These are phyloP conservation scores for Tachyglossus aculeatus DNA, from an alignment of 2,797 vertebrate genomes.

Conservation along the genomic window DNA sequence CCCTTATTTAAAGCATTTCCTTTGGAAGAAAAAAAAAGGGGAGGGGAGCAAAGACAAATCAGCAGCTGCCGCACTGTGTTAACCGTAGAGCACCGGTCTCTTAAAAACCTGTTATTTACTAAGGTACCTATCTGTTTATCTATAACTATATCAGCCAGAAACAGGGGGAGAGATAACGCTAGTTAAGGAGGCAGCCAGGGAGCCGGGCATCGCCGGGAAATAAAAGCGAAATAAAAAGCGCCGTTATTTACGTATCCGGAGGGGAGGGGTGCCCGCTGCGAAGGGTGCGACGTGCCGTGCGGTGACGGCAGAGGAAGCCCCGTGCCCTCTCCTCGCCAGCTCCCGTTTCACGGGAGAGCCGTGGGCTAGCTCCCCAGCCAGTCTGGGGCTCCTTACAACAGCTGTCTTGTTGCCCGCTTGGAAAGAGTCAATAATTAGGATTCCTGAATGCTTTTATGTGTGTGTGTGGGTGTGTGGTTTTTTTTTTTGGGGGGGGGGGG, in stretches of 20 bases:
- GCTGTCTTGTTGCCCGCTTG: no score
- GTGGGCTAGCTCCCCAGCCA: no score
- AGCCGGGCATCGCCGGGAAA: slow-evolving; percentile 65
- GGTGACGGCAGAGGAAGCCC: no score
- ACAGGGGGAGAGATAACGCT: slow-evolving; percentile 61
- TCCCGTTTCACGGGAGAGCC: no score
- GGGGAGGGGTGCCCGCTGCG: no score
- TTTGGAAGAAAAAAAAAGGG: slow-evolving; percentile 66
- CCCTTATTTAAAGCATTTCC: slow-evolving; percentile 79
- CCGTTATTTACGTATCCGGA: slow-evolving; percentile 57
- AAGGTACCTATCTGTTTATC: slow-evolving; percentile 71
- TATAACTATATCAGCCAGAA: slow-evolving; percentile 65
- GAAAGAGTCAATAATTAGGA: no score
- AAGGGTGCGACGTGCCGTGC: no score
- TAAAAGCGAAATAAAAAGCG: slow-evolving; percentile 69
- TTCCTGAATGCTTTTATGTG: no score
- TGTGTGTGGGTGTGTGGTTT: no score
- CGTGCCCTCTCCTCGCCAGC: no score
- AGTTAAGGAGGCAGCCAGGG: slow-evolving; percentile 63
- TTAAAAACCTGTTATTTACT: slow-evolving; percentile 71
- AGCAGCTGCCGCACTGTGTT: slow-evolving; percentile 63
- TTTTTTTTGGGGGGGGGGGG: neutral
- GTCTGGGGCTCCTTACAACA: no score
- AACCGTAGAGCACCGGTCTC: slow-evolving; percentile 55
- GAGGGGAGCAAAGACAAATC: slow-evolving; percentile 64